Percentiles rank a stretch among this genome's conserved stretches.
Evolutionary conservation across 2,797 vertebrate species (phyloP).

Genomic region (Silurus aristotelis): DNA sequence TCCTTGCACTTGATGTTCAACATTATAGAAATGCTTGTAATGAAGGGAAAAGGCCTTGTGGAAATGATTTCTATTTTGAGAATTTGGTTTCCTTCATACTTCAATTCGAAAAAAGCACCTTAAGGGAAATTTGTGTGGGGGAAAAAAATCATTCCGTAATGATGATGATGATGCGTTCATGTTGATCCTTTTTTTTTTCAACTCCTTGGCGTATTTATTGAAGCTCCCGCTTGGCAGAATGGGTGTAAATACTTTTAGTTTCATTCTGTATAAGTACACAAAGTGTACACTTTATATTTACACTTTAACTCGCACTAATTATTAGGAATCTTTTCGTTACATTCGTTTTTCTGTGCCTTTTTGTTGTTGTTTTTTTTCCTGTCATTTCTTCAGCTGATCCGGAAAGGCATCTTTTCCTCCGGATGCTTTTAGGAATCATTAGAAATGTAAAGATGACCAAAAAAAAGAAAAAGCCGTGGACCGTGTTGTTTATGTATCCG

Average conservation of each 20-base stretch:
- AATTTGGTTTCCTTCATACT: constrained; percentile 15
- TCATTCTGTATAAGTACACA: neutral
- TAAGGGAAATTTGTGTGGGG: constrained; percentile 17
- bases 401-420: neutral
- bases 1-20: constrained; percentile 12
- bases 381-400: neutral
- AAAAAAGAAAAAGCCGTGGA: neutral
- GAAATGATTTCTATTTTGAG: constrained; percentile 48
- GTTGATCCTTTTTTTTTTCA: neutral
- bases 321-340: neutral
- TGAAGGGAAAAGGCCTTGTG: neutral
- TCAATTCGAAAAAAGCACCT: constrained; percentile 18
- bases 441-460: constrained; percentile 1
- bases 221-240: neutral
- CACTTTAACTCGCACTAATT: neutral
- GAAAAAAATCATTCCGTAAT: neutral
- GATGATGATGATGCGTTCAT: too few species aligned
- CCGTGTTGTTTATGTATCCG: neutral
- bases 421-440: neutral
- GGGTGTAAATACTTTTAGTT: constrained; percentile 1
- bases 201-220: neutral
- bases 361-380: neutral
- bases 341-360: too few species aligned
- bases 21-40: neutral
- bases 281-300: neutral